phyloP scores from a whole-genome alignment of 2,888 invertebrate species.

The Eubasilissa splendida region DNA sequence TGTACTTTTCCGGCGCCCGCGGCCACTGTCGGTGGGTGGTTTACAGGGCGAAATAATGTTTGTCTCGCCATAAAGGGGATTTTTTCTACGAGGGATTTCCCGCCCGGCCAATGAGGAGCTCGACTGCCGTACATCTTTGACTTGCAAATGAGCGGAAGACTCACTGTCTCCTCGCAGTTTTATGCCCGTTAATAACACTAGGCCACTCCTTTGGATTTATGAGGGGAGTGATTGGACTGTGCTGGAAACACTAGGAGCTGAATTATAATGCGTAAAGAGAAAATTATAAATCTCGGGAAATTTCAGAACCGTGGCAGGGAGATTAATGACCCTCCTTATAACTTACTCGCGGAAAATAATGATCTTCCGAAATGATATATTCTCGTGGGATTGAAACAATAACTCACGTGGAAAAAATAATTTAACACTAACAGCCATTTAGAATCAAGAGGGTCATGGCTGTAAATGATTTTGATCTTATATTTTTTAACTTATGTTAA shows the following conservation, averaged over 20 bases:
- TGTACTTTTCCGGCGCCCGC: conserved; percentile 6
- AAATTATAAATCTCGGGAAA: conserved; percentile 48
- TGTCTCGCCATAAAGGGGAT: conserved; percentile 19
- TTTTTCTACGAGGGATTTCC: not conserved
- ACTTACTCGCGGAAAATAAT: conserved; percentile 32
- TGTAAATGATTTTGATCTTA: conserved; percentile 16
- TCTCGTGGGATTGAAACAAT: conserved; percentile 33
- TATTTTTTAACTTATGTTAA: no score
- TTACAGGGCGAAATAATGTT: not conserved
- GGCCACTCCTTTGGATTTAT: conserved; percentile 44
- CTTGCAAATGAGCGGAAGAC: conserved; percentile 56
- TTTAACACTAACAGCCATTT: conserved; percentile 21
- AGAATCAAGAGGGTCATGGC: not conserved
- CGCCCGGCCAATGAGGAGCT: not conserved
- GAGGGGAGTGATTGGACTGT: conserved; percentile 52
- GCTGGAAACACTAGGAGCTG: conserved; percentile 40
- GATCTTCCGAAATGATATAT: conserved; percentile 36
- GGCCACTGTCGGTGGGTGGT: not conserved
- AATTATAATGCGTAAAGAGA: conserved; percentile 49
- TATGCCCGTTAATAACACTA: conserved; percentile 46
- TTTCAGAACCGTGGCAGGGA: conserved; percentile 10
- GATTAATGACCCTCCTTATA: conserved; percentile 34
- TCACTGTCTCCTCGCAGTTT: conserved; percentile 51
- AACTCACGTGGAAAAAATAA: conserved; percentile 36
- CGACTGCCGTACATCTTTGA: conserved; percentile 48